Evolutionary conservation across 1,140 invertebrate genomes (phyloP), one percentile per base, ranked within the genome.

Genomic region (Uloborus diversus): DNA sequence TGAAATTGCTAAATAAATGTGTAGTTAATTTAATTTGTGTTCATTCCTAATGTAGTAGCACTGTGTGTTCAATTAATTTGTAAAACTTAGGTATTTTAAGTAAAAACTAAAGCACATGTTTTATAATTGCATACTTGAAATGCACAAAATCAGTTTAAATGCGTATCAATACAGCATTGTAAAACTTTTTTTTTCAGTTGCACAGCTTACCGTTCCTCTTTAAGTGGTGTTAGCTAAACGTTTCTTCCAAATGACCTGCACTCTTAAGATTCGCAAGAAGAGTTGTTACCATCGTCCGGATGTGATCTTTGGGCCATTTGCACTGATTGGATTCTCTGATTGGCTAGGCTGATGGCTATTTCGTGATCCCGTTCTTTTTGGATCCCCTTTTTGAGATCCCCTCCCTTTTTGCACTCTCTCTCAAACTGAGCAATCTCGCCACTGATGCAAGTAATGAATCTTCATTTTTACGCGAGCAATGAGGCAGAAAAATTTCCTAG

Each of bases 201-300:
- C 37, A 42, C 37, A 17, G 37, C 37, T 42, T 42, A 64, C 25
- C 59, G 33, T 56, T 64, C 37, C 37, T 57, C 57, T 59, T 75
- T 65, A 78, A 78, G 73, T 65, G 73, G 59, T 66, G 61, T 78
- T 78, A 78, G 73, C 73, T 78, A 78, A 78, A 78, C 73, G 61
- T 53, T 57, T 62, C 28, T 64, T 65, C 73, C 47, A 78, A 78
- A 78, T 78, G 73, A 78, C 57, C 61, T 57, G 73, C 42, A 65
- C 73, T 78, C 73, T 65, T 78, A 78, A 66, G 73, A 65, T 61
- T 65, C 37, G 32, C 13, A 37, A 47, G 62, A 62, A 73, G 70
- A 73, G 30, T 78, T 78, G 47, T 78, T 78, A 23, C 51, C 47
- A 65, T 78, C 49, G 49, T 32, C 28, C 32, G 73, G 23, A 78